Base-by-base conservation (phyloP, 2,113 vertebrate genomes). In the Edolisoma coerulescens region DNA sequence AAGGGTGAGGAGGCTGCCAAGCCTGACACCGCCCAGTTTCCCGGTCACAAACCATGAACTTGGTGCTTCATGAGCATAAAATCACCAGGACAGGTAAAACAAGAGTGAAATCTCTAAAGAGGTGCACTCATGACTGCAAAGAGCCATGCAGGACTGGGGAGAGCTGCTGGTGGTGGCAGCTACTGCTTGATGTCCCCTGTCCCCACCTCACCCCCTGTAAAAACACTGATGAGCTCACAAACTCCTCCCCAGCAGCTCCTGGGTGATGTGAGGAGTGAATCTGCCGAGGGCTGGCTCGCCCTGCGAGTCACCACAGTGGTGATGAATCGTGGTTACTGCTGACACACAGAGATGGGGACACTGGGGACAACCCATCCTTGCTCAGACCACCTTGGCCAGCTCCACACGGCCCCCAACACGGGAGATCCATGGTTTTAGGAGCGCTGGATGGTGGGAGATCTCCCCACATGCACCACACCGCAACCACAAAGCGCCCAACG, bases 241-340 rank as follows among this genome's bases (percentile, higher is more conserved):
- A 56, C 21, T 60, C 35, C 79, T 68, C 88, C 37, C 9, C 85
- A 78, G 92, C 77, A 91, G 77, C 77, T 74, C 84, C 45, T 37
- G 21, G 52, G n/a, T 24, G 52, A 75, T 20, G 16, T 2, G 60
- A 53, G 47, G 45, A 45, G 42, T 19, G 7, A 67, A 32, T 67
- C 6, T 68, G 69, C 63, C 1, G 3, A 64, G 69, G 39, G n/a
- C 59, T 57, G 87, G 63, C 53, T 56, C 6, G 0, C 64, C 45
- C 75, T 21, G 10, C 1, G 1, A 44, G 60, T 23, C 49, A 20
- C 37, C 0, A 0, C 27, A 0, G 14, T 9, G 19, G 19, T 6
- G 47, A 54, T 4, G 7, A 54, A 26, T 42, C 1, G 0, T 4
- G 4, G 6, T 7, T 45, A 60, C 6, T 11, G 52, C 61, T 33